phyloP scores from a whole-genome alignment of 2,888 invertebrate genomes.

The Protodeltote pygarga region DNA sequence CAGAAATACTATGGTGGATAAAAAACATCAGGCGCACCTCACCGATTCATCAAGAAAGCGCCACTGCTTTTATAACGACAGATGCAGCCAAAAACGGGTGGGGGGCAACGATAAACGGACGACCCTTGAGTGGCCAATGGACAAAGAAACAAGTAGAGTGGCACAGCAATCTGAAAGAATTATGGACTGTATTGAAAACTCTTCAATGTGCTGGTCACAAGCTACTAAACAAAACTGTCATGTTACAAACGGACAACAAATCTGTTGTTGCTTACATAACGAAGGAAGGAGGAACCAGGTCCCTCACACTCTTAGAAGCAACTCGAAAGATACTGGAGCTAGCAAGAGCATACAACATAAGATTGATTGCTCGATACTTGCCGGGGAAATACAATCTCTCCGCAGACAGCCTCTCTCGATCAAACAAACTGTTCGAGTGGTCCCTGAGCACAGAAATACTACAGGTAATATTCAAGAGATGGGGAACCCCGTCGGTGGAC shows the following conservation, averaged over 20 bases:
- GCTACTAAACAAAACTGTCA: too few species aligned
- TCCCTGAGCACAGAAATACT: neutral
- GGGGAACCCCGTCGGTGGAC: neutral
- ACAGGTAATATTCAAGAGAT: neutral
- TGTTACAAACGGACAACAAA: too few species aligned
- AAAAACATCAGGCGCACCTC: neutral
- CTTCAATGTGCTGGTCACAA: too few species aligned
- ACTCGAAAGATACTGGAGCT: neutral
- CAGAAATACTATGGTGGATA: slow-evolving; percentile 1
- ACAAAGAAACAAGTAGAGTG: slow-evolving; percentile 5
- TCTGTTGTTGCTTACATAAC: neutral
- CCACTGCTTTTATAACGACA: slow-evolving; percentile 15
- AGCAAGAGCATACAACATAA: neutral
- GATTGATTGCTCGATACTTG: neutral
- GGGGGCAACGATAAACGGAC: slow-evolving; percentile 13
- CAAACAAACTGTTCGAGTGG: neutral
- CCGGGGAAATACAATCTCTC: neutral
- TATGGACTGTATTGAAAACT: too few species aligned
- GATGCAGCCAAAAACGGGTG: slow-evolving; percentile 21
- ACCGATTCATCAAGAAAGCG: slow-evolving; percentile 5
- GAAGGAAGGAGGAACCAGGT: neutral
- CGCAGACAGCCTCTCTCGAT: neutral
- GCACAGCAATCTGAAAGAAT: slow-evolving; percentile 32
- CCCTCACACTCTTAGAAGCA: neutral
- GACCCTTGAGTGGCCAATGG: slow-evolving; percentile 10